phyloP scores from a whole-genome alignment of 2,888 invertebrate species.

The Coecobrya sp. region DNA sequence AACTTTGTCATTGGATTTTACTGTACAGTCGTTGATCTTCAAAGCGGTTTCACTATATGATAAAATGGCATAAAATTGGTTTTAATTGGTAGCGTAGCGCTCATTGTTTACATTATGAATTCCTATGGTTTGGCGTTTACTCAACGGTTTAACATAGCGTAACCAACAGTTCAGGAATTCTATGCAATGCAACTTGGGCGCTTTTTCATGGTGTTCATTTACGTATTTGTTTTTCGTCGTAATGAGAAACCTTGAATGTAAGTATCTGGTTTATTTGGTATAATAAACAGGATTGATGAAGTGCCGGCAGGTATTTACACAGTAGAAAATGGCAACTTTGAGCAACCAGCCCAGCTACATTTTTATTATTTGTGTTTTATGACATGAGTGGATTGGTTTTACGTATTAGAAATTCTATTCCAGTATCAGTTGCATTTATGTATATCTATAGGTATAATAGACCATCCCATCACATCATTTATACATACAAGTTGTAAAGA shows the following conservation, averaged over 20 bases:
- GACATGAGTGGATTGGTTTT: background rate
- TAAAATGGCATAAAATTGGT: no score
- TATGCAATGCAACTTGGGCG: no score
- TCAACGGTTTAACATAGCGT: no score
- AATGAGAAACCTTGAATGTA: background rate
- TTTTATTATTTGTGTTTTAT: background rate
- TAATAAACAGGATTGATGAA: conserved; percentile 17
- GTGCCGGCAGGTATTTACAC: background rate
- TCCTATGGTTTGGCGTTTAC: no score
- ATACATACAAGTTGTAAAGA: background rate
- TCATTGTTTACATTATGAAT: no score
- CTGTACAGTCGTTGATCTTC: no score
- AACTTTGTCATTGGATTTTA: no score
- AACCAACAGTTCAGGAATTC: no score
- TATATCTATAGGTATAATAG: background rate
- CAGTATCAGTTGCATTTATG: background rate
- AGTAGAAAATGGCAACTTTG: background rate
- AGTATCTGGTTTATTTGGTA: background rate
- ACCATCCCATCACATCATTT: background rate
- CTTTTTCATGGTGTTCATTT: no score
- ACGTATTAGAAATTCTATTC: background rate
- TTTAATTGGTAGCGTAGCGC: no score
- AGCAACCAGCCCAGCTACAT: background rate
- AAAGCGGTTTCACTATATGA: no score
- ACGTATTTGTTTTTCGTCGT: no score